phyloP scores from a whole-genome alignment of 1,140 invertebrate genomes.

The Steinernema feltiae region DNA sequence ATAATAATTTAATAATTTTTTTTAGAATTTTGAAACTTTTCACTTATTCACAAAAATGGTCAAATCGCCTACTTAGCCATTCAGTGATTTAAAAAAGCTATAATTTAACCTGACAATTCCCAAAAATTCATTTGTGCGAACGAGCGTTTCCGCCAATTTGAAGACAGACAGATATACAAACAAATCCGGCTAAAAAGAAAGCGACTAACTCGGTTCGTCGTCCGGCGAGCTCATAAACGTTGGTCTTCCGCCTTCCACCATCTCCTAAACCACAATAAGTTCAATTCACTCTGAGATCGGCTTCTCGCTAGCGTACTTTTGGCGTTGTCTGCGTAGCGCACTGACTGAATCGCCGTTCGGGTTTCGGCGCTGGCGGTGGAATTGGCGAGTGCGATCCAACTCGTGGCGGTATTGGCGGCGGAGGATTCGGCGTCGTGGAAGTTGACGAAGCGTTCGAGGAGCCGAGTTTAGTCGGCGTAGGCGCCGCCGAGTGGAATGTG shows the following conservation, averaged over 20 bases:
- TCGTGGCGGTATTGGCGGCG: constrained; percentile 52
- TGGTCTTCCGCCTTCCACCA: constrained; percentile 2
- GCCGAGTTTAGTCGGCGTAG: neutral
- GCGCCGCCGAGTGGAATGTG: constrained; percentile 6
- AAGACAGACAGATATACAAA: neutral
- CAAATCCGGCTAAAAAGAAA: neutral
- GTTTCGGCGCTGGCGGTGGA: constrained; percentile 14
- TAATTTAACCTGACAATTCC: neutral
- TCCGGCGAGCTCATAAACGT: constrained; percentile 54
- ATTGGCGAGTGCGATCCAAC: neutral
- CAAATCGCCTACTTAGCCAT: neutral
- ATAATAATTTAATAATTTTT: neutral
- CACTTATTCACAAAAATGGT: neutral
- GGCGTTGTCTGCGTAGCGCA: constrained; percentile 12
- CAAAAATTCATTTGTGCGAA: neutral
- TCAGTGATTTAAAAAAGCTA: neutral
- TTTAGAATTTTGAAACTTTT: neutral
- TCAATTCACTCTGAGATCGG: no score
- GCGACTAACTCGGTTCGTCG: constrained; percentile 50
- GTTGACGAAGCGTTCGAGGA: constrained; percentile 11
- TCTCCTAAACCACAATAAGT: constrained; percentile 11
- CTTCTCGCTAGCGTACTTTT: no score
- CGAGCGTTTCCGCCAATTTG: neutral
- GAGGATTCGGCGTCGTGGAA: constrained; percentile 29
- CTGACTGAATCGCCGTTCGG: constrained; percentile 24